Evolutionary conservation across 2,888 invertebrate genomes (phyloP), one percentile per base, ranked within the genome.

Genomic region (Nasonovia ribisnigri): DNA sequence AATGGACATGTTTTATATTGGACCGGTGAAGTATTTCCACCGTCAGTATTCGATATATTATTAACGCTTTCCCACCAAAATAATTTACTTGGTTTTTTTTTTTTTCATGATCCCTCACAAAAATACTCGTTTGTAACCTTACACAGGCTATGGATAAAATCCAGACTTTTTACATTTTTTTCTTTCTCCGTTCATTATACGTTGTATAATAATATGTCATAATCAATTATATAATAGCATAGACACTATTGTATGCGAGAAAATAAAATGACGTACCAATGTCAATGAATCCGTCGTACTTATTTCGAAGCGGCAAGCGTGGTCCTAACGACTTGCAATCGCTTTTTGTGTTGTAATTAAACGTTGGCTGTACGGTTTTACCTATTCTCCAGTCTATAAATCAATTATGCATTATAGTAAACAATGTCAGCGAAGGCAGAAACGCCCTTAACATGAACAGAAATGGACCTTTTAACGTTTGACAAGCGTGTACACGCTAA

Each of bases 371-470:
- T 77, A 77, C 36, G 20, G 36, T 77, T 77, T 57, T 77, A 51
- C 20, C 48, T 36, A 51, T 20, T 20, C 29, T 87, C 11, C 3
- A 36, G 46, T 51, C 87, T 51, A 36, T n/a, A 88, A 88, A 88
- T 88, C 87, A 88, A 36, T 88, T 88, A 88, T 51, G n/a, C 51
- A 88, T 36, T 88, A 36, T 10, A 36, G 20, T 36, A 88, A 88
- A 88, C 51, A 36, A 88, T 42, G 54, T 88, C 54, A 26, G 54
- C 42, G 77, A 77, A 77, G 42, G 88, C 48, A 42, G 54, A 42
- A 88, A 88, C 88, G 54, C 88, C 54, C 88, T 88, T 54, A 54
- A 57, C 54, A 42, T 42, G 88, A 88, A 88, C 88, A 54, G 77
- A 43, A 60, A 89, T 43, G 43, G 60, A 60, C 89, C 43, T 89